These are phyloP conservation scores for Ammospiza caudacuta DNA, from an alignment of 2,113 vertebrate species.

Conservation along the genomic window DNA sequence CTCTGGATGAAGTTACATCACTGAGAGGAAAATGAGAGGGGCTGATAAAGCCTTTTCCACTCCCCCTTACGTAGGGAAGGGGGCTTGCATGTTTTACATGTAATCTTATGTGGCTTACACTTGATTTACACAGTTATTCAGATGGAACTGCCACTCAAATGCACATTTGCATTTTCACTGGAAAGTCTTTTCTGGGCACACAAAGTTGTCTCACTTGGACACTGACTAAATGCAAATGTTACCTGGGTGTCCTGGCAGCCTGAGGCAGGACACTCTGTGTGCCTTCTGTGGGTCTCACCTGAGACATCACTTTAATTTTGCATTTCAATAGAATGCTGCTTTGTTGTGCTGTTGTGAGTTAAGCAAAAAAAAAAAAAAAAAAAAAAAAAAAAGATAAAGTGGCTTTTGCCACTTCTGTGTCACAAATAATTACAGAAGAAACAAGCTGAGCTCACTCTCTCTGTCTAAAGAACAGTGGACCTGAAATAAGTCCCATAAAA, in stretches of 20 bases:
- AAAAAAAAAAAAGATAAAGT: not conserved
- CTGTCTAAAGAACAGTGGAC: not conserved
- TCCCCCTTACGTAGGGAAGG: not conserved
- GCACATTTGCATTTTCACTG: not conserved
- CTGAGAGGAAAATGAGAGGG: not conserved
- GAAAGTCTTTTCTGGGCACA: not conserved
- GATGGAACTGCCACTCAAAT: not conserved
- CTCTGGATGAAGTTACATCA: not conserved
- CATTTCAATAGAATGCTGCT: not conserved
- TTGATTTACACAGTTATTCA: rapidly evolving
- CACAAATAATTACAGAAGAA: not conserved
- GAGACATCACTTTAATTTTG: not conserved
- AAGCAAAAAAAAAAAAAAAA: not conserved
- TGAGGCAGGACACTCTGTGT: not conserved
- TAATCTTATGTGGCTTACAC: not conserved
- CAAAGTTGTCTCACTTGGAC: not conserved
- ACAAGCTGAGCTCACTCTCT: not conserved
- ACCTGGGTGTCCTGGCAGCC: not conserved
- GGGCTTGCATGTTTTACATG: not conserved
- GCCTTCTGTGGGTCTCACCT: not conserved
- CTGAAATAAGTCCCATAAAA: not conserved
- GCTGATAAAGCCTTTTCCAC: not conserved
- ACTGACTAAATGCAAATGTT: not conserved
- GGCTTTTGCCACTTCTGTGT: not conserved
- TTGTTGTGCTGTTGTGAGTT: not conserved